These are phyloP conservation scores for Notothenia coriiceps DNA, from an alignment of 2,113 vertebrate genomes.

Conservation along the genomic window DNA sequence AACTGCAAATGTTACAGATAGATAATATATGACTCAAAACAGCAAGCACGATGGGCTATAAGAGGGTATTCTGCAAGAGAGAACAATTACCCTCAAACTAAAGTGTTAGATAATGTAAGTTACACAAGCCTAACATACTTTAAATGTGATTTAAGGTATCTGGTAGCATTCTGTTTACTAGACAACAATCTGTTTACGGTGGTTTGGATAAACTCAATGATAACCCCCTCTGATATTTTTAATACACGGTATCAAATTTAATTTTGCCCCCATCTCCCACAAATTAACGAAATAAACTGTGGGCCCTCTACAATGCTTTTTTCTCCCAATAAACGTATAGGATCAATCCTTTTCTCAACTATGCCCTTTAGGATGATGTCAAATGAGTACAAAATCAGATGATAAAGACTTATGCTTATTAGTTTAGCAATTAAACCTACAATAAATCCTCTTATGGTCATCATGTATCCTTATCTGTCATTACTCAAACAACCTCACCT, in stretches of 20 bases:
- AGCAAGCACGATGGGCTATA: not conserved
- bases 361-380: not conserved
- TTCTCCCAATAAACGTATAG: not conserved
- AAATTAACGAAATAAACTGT: not conserved
- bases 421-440: not conserved
- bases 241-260: not conserved
- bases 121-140: not conserved
- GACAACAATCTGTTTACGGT: not conserved
- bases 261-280: not conserved
- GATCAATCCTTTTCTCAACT: not conserved
- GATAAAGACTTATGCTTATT: not conserved
- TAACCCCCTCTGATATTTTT: not conserved
- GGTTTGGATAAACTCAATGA: not conserved
- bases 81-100: not conserved
- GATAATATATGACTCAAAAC: slow-evolving; percentile 2
- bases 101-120: not conserved
- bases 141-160: not conserved
- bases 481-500: slow-evolving; percentile 28
- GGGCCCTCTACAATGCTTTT: not conserved
- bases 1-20: slow-evolving; percentile 4
- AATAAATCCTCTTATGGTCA: slow-evolving; percentile 17
- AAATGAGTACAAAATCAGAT: not conserved
- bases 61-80: not conserved
- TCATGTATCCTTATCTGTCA: slow-evolving; percentile 27
- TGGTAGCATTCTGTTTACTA: slow-evolving; percentile 1